phyloP scores from a whole-genome alignment of 2,113 vertebrate genomes.

The Sarotherodon lohbergeri region DNA sequence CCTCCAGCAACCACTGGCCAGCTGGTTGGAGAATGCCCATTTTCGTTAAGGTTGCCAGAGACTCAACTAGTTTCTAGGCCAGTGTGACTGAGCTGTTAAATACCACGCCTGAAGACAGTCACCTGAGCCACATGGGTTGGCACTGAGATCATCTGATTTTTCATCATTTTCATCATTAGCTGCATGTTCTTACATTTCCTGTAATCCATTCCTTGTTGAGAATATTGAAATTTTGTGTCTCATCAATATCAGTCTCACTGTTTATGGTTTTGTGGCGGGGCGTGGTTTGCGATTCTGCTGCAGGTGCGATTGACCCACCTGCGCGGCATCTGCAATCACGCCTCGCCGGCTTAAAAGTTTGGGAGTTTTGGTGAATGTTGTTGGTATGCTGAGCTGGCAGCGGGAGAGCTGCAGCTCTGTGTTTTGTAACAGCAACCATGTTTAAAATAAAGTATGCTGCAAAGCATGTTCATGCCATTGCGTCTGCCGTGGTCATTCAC shows the following conservation, averaged over 20 bases:
- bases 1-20: not conserved
- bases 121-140: not conserved
- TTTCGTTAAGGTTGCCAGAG: not conserved
- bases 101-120: not conserved
- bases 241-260: not conserved
- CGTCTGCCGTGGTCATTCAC: not conserved
- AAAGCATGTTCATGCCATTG: not conserved
- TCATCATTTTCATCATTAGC: not conserved
- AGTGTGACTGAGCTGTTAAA: not conserved
- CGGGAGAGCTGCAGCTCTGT: not conserved
- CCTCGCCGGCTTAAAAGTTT: accelerated
- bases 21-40: not conserved
- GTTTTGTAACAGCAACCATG: too few species aligned
- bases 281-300: not conserved
- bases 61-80: not conserved
- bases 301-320: not conserved
- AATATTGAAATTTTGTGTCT: not conserved
- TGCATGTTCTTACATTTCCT: not conserved
- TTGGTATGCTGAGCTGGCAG: not conserved
- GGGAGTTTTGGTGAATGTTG: not conserved
- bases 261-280: accelerated
- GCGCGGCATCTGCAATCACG: not conserved
- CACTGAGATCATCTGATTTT: not conserved
- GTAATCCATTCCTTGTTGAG: not conserved
- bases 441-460: not conserved